These are phyloP conservation scores for Drepana falcataria DNA, from an alignment of 2,888 invertebrate species.

Conservation along the genomic window DNA sequence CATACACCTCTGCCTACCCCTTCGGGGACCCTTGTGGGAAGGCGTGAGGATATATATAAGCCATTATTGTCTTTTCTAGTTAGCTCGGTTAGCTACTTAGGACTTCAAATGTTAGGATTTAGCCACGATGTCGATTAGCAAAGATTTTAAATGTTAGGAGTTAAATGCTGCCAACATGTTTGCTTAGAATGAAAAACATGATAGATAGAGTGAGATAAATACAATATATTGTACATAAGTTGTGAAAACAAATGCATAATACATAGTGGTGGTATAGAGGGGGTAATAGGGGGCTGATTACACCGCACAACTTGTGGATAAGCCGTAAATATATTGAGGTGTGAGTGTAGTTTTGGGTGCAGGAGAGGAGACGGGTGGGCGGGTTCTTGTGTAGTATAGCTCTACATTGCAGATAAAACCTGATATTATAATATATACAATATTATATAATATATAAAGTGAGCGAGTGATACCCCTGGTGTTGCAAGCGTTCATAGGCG, in stretches of 20 bases:
- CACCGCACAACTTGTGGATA: conserved; percentile 48
- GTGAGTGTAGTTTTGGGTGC: conserved; percentile 67
- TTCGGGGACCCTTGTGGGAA: no score
- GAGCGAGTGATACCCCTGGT: no score
- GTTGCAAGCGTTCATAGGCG: no score
- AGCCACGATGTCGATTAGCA: no score
- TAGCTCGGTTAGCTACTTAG: no score
- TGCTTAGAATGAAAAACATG: no score
- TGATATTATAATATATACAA: background rate
- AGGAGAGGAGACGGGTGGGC: conserved; percentile 60
- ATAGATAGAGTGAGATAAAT: background rate
- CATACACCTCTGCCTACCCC: no score
- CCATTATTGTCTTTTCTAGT: no score
- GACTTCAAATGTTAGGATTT: no score
- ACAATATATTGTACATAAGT: background rate
- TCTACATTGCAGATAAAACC: conserved; percentile 19
- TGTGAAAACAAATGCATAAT: background rate
- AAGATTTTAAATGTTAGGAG: no score
- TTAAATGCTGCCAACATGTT: no score
- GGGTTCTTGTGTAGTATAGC: conserved; percentile 43
- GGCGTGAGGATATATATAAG: no score
- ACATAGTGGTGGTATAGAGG: conserved; percentile 4
- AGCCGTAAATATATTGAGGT: conserved; percentile 60
- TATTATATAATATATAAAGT: conserved; percentile 1
- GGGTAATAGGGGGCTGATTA: conserved; percentile 5